Evolutionary conservation across 1,140 invertebrate genomes (phyloP).

Genomic region (Zaprionus inermis): DNA sequence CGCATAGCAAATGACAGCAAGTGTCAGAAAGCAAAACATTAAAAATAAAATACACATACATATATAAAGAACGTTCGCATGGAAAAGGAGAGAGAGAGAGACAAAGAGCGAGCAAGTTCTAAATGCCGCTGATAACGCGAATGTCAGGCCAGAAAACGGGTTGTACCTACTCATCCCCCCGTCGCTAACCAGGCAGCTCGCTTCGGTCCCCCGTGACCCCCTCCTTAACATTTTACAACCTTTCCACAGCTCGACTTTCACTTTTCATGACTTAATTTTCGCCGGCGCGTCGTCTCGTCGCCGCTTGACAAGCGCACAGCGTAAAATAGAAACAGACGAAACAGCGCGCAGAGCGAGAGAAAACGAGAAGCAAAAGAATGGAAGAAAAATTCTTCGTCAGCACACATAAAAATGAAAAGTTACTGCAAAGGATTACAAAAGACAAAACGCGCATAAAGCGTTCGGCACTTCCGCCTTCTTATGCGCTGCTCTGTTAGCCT

Average conservation of each 20-base stretch:
- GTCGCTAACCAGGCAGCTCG: not conserved
- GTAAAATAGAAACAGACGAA: slow-evolving; percentile 49
- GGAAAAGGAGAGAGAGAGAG: not conserved
- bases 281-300: slow-evolving; percentile 36
- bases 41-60: slow-evolving; percentile 44
- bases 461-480: slow-evolving; percentile 27
- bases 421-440: slow-evolving; percentile 51
- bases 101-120: slow-evolving; percentile 10
- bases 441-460: slow-evolving; percentile 51
- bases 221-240: slow-evolving; percentile 17
- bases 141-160: slow-evolving; percentile 41
- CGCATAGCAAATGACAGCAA: slow-evolving; percentile 44
- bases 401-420: slow-evolving; percentile 59
- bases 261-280: slow-evolving; percentile 63
- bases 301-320: slow-evolving; percentile 37
- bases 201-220: not conserved
- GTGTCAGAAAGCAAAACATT: slow-evolving; percentile 60
- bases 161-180: not conserved
- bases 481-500: slow-evolving; percentile 9
- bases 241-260: slow-evolving; percentile 43
- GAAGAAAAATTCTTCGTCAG: slow-evolving; percentile 30
- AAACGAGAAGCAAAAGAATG: slow-evolving; percentile 10
- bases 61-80: not conserved
- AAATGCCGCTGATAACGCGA: slow-evolving; percentile 53
- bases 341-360: slow-evolving; percentile 23